Base-by-base conservation (phyloP, 2,888 invertebrate species). In the Agrilus mali region DNA sequence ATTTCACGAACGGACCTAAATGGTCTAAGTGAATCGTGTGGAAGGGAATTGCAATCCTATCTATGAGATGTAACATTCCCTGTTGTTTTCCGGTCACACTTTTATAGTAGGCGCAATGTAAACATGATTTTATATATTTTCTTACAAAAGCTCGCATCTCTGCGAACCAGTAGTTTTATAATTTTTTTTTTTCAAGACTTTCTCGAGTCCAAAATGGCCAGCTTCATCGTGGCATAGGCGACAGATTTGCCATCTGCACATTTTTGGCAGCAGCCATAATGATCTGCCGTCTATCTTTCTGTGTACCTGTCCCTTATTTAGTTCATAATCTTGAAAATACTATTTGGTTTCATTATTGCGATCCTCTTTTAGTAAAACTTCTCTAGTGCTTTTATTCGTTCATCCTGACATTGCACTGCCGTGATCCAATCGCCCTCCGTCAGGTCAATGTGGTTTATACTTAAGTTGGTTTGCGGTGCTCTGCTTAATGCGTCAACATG, bases 41-140 rank as follows among this genome's bases (percentile, higher is more conserved):
- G 22, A 33, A 40, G 15, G 22, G 38, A 34, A 22, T 20, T 17
- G 42, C 7, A 16, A 10, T 33, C 37, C 56, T 55, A 7, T 53
- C 53, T 20, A 61, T 60, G 4, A 56, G 51, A 38, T 59, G 52
- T 13, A 60, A 41, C 14, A 46, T 44, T 17, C 57, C 59, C 15
- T 51, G 50, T 27, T 49, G 50, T 17, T 50, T 49, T 13, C 50
- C 53, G 7, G 44, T 27, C 2, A 33, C n/a, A 2, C 41, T 16
- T 41, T 58, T 57, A 36, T 47, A 53, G 31, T 55, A 56, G 7
- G 55, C 20, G 41, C 56, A 63, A 10, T 54, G 47, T 6, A 61
- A 42, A 44, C 58, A 61, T 7, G 56, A 51, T 6, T 45, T 43
- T 7, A 61, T 53, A 41, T 61, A 58, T 32, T 55, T 51, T 14